Percentiles rank a stretch among this genome's conserved stretches.
Evolutionary conservation across 2,113 vertebrate genomes (phyloP).

Genomic region (Labrus mixtus): DNA sequence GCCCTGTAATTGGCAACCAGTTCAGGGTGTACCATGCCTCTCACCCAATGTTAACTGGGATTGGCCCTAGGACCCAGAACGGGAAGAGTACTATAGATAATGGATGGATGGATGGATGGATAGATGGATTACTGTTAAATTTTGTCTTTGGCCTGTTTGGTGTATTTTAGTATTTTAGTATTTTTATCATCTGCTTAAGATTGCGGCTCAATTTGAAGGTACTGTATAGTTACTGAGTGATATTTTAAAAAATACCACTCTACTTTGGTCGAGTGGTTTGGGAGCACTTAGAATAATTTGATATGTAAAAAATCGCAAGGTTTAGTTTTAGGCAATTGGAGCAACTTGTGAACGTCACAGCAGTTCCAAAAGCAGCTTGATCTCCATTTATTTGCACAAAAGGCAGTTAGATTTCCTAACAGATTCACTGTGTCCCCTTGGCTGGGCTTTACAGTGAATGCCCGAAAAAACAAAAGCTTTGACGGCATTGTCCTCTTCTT

Average conservation of each 20-base stretch:
- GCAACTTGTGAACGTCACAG: conserved; percentile 10
- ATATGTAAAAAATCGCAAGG: conserved; percentile 8
- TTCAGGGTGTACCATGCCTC: too few species aligned
- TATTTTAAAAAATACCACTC: conserved; percentile 13
- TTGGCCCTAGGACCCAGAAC: too few species aligned
- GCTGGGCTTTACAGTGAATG: conserved; percentile 47
- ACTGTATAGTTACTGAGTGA: not conserved
- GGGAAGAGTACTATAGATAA: too few species aligned
- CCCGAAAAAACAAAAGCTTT: conserved; percentile 54
- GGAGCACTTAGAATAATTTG: conserved; percentile 15
- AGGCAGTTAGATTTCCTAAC: conserved; percentile 24
- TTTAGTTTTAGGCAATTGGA: conserved; percentile 20
- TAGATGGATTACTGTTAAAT: too few species aligned
- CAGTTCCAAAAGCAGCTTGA: conserved; percentile 29
- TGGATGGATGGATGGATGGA: too few species aligned
- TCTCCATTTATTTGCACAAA: conserved; percentile 43
- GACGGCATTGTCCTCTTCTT: conserved; percentile 53
- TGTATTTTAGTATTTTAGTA: too few species aligned
- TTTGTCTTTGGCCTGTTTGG: too few species aligned
- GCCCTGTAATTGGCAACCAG: too few species aligned
- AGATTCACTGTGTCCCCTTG: conserved; percentile 44
- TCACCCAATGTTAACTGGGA: too few species aligned
- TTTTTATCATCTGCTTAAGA: too few species aligned
- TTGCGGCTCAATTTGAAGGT: not conserved
- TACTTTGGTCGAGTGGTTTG: too few species aligned